A percentile compares a stretch with the other conserved stretches of the same genome.
Conservation (phyloP, 2,113 vertebrate genomes). For the Oreochromis tanganicae region DNA sequence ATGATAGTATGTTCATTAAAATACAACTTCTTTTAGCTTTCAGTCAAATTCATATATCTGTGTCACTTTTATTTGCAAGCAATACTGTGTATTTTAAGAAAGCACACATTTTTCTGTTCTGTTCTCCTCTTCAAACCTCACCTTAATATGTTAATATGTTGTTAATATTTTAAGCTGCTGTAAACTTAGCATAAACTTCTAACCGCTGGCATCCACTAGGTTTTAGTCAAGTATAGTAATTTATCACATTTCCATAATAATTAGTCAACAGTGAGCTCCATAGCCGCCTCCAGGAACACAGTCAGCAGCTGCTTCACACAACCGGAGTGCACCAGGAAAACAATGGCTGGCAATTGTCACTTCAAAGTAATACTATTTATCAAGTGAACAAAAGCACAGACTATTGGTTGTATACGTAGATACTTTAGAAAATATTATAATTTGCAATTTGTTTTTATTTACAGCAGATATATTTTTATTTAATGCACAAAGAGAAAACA, state of each 20-base stretch:
- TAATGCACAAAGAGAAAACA: not conserved
- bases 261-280: not conserved
- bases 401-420: not conserved
- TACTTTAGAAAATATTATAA: not conserved
- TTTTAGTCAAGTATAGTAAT: slow-evolving; percentile 6
- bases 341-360: not conserved
- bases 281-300: not conserved
- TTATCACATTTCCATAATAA: slow-evolving; percentile 36
- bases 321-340: not conserved
- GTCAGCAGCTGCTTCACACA: slow-evolving; percentile 22
- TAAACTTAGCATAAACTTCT: not conserved
- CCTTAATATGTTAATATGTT: not conserved
- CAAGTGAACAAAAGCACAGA: not conserved
- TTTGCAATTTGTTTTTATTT: not conserved
- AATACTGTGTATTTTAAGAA: not conserved
- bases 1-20: not conserved
- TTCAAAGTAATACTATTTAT: not conserved
- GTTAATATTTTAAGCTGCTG: not conserved
- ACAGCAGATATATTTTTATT: not conserved
- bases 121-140: not conserved
- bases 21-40: not conserved
- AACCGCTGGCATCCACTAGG: not conserved
- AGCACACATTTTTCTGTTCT: not conserved
- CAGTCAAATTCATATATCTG: not conserved
- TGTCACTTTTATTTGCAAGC: not conserved